These are phyloP conservation scores for Leptopterna dolabrata DNA, from an alignment of 2,888 invertebrate genomes.

Conservation along the genomic window DNA sequence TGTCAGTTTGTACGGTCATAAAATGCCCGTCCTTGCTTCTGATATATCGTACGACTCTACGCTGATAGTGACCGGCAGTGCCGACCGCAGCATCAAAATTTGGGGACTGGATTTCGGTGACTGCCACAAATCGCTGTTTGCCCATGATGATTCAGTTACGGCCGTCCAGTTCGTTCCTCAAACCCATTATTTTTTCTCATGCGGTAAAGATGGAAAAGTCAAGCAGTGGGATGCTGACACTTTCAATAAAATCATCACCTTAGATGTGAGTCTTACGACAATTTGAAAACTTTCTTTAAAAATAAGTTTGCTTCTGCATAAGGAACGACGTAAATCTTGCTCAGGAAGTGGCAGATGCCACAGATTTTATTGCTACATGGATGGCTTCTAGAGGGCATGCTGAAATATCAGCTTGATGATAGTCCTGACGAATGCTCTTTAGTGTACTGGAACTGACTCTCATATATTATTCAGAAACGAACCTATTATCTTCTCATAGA, in stretches of 20 bases:
- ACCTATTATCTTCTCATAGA: no score
- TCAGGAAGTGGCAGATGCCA: no score
- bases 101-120: conserved; percentile 99
- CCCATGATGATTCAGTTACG: conserved; percentile 95
- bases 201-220: conserved; percentile 92
- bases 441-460: no score
- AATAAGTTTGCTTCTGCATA: not conserved
- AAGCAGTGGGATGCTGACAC: conserved; percentile 98
- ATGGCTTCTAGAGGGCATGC: no score
- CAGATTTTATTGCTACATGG: no score
- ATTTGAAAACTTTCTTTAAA: not conserved
- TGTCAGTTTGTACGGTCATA: conserved; percentile 94
- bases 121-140: conserved; percentile 94
- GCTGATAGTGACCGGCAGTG: conserved; percentile 92
- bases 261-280: conserved; percentile 73
- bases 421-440: no score
- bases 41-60: conserved; percentile 91
- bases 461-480: no score
- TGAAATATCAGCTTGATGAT: no score
- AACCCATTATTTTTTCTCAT: conserved; percentile 93
- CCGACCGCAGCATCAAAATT: conserved; percentile 94
- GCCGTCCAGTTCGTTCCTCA: conserved; percentile 88
- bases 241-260: conserved; percentile 88
- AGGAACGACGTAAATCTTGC: no score
- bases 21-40: conserved; percentile 90